Base-by-base conservation (phyloP, 2,797 vertebrate species). In the Ctenosaura bakeri region DNA sequence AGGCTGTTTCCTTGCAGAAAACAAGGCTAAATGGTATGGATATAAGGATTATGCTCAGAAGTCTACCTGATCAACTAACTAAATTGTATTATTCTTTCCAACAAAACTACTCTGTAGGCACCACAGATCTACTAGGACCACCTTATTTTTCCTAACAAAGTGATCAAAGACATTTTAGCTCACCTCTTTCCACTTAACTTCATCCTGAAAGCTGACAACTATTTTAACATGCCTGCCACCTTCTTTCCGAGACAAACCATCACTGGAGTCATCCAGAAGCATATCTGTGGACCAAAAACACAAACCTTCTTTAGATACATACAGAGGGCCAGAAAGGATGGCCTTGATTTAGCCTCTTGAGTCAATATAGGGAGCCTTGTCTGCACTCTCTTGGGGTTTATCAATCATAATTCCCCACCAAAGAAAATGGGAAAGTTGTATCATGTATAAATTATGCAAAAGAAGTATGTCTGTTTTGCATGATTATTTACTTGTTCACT, bases 201-300 rank as follows among this genome's bases (percentile, higher is more conserved):
- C 97, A 18, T 98, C 98, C 71, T 98, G 97, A 95, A 99, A 98
- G 95, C 77, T 98, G 97, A 99, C 98, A 4, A 99, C 97, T 76
- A 99, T 98, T 97, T 98, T 99, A 92, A 99, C 99, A 0, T 98
- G 98, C 79, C 98, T 98, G 81, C 99, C 98, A 92, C 99, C 98
- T 93, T 99, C 99, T 92, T 98, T 99, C 92, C 98, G 98, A 89
- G 97, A 96, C 88, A 97, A 98, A 79, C 98, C 98, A 73, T 99
- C 99, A 62, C 98, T 98, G 38, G 97, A 96, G 95, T 99, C 98
- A 89, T 99, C 98, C 95, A 99, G 96, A 93, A 99, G 96, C 98
- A 99, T 99, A 97, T 99, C 99, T 99, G 96, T 71, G 91, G 95
- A 94, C 88, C 94, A 91, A 93, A 94, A 94, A 92, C 94, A 96